Conservation (phyloP, 2,113 vertebrate genomes). For the Mungos mungo region DNA sequence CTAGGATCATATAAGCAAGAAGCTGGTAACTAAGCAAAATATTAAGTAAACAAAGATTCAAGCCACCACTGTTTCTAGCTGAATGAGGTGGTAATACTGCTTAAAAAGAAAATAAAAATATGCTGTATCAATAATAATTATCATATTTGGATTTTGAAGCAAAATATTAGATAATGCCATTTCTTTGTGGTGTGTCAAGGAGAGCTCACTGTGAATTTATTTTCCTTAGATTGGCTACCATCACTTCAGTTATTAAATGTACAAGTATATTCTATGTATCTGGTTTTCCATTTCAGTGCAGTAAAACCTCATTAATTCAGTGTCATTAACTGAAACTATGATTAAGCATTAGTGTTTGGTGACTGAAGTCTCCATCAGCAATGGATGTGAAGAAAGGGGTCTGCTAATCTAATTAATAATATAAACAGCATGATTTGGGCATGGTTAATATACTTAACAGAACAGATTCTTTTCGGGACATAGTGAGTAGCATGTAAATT, state of each 20-base stretch:
- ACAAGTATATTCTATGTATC: background rate
- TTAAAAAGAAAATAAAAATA: background rate
- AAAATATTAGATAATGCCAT: background rate
- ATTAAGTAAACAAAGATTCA: background rate
- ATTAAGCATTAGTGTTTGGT: constrained; percentile 17
- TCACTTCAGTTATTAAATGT: background rate
- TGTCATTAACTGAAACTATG: background rate
- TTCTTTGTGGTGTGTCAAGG: background rate
- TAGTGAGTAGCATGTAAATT: background rate
- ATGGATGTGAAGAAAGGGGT: background rate
- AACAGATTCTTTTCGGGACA: constrained; percentile 8
- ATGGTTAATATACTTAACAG: background rate
- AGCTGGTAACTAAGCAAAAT: background rate
- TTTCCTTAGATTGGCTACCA: background rate
- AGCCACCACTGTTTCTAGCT: background rate
- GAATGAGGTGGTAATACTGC: background rate
- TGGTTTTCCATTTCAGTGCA: background rate
- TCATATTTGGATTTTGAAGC: background rate
- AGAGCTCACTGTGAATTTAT: constrained; percentile 34
- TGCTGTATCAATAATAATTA: background rate
- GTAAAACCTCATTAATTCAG: constrained; percentile 35
- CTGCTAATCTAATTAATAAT: constrained; percentile 16
- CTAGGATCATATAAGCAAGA: background rate
- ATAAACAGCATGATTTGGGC: background rate
- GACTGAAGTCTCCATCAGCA: background rate